Conservation (phyloP, 2,797 vertebrate genomes). For the Ceyx erithaca region DNA sequence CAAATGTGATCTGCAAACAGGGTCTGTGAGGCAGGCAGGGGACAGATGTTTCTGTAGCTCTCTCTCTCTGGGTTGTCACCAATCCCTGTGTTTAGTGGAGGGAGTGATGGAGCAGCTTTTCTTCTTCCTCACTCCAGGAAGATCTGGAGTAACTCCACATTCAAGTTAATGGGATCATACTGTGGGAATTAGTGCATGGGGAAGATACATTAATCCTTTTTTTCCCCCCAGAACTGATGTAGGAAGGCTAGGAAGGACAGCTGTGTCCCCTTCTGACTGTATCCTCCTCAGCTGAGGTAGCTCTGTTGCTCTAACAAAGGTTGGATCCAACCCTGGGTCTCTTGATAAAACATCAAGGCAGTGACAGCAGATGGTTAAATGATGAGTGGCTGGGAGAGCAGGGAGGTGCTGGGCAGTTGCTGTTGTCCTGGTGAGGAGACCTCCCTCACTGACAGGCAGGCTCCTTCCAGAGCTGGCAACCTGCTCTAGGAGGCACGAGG, state of each 20-base stretch:
- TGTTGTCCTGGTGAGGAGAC: not conserved
- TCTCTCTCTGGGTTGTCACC: not conserved
- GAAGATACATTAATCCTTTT: not conserved
- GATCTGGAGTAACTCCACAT: not conserved
- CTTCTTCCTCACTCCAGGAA: not conserved
- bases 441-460: not conserved
- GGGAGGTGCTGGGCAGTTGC: not conserved
- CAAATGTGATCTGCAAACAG: not conserved
- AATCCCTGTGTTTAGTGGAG: not conserved
- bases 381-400: not conserved
- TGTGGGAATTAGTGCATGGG: not conserved
- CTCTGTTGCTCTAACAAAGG: not conserved
- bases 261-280: not conserved
- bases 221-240: not conserved
- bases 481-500: not conserved
- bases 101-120: not conserved
- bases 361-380: not conserved
- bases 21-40: not conserved
- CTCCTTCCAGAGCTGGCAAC: not conserved
- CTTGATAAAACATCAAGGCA: not conserved
- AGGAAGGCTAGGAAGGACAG: not conserved
- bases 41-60: not conserved
- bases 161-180: not conserved
- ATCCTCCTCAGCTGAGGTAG: not conserved
- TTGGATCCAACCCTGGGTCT: not conserved